Conservation (phyloP, 2,797 vertebrate genomes). For the Zalophus californianus region DNA sequence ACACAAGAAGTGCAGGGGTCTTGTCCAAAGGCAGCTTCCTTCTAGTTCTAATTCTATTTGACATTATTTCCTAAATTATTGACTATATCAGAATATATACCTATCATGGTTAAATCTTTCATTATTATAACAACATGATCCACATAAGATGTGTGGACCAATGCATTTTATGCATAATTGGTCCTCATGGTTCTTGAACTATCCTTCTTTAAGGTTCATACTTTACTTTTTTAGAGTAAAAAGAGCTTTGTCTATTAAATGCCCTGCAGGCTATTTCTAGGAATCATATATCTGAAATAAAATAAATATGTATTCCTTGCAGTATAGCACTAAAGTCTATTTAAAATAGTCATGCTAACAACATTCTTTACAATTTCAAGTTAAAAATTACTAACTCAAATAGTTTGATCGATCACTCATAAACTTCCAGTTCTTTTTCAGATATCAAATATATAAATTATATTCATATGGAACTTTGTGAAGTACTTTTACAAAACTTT, state of each 20-base stretch:
- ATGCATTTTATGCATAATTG: neutral
- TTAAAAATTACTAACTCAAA: constrained; percentile 26
- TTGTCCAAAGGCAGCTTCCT: constrained; percentile 9
- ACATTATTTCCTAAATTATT: constrained; percentile 29
- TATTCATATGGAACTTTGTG: neutral
- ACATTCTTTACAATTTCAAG: constrained; percentile 20
- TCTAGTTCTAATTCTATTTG: neutral
- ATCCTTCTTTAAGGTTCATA: neutral
- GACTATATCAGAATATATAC: neutral
- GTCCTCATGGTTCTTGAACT: neutral
- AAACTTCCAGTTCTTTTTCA: neutral
- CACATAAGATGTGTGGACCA: neutral
- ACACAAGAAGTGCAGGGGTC: neutral
- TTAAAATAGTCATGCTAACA: neutral
- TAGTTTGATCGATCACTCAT: neutral
- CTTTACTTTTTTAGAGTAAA: neutral
- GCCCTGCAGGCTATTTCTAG: neutral
- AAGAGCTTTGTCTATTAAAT: constrained; percentile 27
- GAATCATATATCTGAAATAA: constrained; percentile 22
- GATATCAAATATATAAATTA: neutral
- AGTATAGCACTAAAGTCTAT: neutral
- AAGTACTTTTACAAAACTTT: neutral
- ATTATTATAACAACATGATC: neutral
- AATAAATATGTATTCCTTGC: constrained; percentile 28
- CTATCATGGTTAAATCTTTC: neutral